phyloP scores from a whole-genome alignment of 2,888 invertebrate species.

The Orthosia incerta region DNA sequence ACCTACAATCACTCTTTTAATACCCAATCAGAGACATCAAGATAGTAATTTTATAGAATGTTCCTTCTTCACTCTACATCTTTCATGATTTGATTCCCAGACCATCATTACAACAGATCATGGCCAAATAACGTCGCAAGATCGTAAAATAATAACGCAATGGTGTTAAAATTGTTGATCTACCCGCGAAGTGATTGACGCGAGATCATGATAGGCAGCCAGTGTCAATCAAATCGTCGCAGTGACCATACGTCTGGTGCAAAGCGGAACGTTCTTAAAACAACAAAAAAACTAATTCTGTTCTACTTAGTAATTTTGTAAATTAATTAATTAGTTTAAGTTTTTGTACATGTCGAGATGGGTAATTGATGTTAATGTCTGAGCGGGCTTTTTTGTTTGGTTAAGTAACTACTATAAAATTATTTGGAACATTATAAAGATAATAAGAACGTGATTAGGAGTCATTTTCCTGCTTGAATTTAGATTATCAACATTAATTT shows the following conservation, averaged over 20 bases:
- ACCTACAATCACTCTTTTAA: neutral
- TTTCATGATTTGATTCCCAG: constrained; percentile 14
- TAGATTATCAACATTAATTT: neutral
- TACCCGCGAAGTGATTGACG: constrained; percentile 59
- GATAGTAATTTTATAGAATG: neutral
- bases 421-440: constrained; percentile 4
- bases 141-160: constrained; percentile 65
- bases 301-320: constrained; percentile 36
- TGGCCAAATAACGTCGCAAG: constrained; percentile 58
- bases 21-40: too few relatives aligned
- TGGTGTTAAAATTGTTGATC: constrained; percentile 64
- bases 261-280: constrained; percentile 25
- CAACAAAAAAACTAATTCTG: constrained; percentile 36
- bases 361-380: constrained; percentile 42
- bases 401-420: constrained; percentile 6
- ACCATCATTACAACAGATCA: constrained; percentile 61
- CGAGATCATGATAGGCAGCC: constrained; percentile 52
- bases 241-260: constrained; percentile 40
- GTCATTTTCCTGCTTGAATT: neutral
- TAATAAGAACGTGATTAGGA: neutral
- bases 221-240: constrained; percentile 52
- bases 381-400: constrained; percentile 12
- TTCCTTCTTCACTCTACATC: constrained; percentile 21
- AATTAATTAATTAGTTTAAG: constrained; percentile 59
- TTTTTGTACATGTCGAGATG: constrained; percentile 28